phyloP scores from a whole-genome alignment of 2,797 vertebrate genomes.

The Mus spretus region DNA sequence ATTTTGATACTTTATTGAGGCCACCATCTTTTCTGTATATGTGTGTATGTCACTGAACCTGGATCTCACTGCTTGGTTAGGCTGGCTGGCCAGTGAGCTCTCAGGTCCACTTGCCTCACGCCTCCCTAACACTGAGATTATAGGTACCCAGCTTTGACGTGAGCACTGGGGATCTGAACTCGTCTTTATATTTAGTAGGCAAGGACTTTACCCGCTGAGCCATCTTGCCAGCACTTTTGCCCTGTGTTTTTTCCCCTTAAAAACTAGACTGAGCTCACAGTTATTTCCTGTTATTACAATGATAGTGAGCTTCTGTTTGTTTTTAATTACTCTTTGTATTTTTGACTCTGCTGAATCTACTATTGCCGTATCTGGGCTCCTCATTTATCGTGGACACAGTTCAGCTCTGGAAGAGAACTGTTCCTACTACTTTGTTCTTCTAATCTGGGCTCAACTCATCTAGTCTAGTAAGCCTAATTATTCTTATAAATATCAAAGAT shows the following conservation, averaged over 20 bases:
- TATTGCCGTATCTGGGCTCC: neutral
- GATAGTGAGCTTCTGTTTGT: neutral
- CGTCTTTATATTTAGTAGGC: neutral
- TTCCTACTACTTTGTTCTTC: constrained; percentile 4
- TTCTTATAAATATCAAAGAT: neutral
- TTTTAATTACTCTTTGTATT: neutral
- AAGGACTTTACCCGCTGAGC: too few species aligned
- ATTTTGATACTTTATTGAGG: neutral
- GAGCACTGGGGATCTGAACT: neutral
- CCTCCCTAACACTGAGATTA: neutral
- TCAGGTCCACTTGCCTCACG: neutral
- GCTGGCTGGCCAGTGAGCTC: neutral
- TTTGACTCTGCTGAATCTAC: neutral
- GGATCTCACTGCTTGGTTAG: neutral
- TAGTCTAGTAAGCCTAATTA: neutral
- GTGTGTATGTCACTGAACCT: neutral
- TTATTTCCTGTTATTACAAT: neutral
- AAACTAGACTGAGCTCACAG: neutral
- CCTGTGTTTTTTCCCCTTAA: neutral
- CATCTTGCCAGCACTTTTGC: neutral
- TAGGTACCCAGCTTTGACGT: neutral
- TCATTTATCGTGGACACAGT: neutral
- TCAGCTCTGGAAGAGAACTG: neutral
- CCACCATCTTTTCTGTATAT: neutral
- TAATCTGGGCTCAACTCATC: constrained; percentile 19